These are phyloP conservation scores for Harpagifer antarcticus DNA, from an alignment of 2,797 vertebrate species.

Conservation along the genomic window DNA sequence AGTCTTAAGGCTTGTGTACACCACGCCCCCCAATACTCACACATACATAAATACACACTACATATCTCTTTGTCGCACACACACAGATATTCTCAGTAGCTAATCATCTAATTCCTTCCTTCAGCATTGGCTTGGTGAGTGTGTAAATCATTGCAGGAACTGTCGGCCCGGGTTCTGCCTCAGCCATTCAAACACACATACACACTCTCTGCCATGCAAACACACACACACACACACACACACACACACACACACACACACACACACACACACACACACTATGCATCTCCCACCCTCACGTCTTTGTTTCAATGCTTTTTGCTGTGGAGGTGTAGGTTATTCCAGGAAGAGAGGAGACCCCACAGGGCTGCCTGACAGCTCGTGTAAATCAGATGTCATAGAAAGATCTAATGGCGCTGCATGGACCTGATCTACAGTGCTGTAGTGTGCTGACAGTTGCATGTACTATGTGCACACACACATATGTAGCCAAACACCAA, in stretches of 20 bases:
- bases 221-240: too few relatives aligned
- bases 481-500: slow-evolving; percentile 19
- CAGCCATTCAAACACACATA: slow-evolving; percentile 3
- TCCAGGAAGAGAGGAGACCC: slow-evolving; percentile 75
- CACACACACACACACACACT: slow-evolving; percentile 10
- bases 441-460: slow-evolving; percentile 67
- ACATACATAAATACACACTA: slow-evolving; percentile 10
- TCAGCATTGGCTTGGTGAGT: slow-evolving; percentile 36
- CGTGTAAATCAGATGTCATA: slow-evolving; percentile 80
- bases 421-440: slow-evolving; percentile 67
- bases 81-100: slow-evolving; percentile 48
- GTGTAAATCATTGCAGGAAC: slow-evolving; percentile 63
- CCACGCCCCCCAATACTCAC: not conserved
- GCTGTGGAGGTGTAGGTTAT: slow-evolving; percentile 65
- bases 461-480: slow-evolving; percentile 41
- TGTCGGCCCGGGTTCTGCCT: slow-evolving; percentile 43
- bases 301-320: slow-evolving; percentile 66
- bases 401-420: slow-evolving; percentile 78
- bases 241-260: not conserved
- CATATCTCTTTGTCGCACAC: not conserved
- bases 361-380: slow-evolving; percentile 70
- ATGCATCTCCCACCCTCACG: slow-evolving; percentile 34
- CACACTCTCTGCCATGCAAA: slow-evolving; percentile 10
- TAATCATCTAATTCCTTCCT: slow-evolving; percentile 70
- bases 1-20: slow-evolving; percentile 28